Base-by-base conservation (phyloP, 2,888 invertebrate genomes). In the Adineta ricciae region DNA sequence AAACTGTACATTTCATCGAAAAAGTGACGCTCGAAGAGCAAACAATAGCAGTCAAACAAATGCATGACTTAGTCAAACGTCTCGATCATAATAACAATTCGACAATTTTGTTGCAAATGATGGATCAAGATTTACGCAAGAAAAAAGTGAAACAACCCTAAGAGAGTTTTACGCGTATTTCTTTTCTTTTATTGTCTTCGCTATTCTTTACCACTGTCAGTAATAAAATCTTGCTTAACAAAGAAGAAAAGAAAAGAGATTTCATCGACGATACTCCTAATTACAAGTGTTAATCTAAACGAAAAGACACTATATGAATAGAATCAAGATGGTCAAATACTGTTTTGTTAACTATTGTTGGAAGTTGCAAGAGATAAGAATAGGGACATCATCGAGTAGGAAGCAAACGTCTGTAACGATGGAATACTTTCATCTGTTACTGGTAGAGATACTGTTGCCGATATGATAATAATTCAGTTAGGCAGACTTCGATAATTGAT, bases 1-100 rank as follows among this genome's bases (percentile, higher is more conserved):
- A 38, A 78, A 78, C 78, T 41, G 78, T 78, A 41, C 78, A 78
- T 78, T 78, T 78, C 41, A 78, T 78, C 41, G 78, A 78, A 78
- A 41, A 24, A 41, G 41, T 24, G 16, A 78, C 41, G 78, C 41
- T 78, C n/a, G 78, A 41, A 78, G 78, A 78, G 41, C 78, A 78
- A 41, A 78, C 78, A n/a, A 41, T 7, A 41, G 78, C 78, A 24
- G 1, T 78, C 2, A 78, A 78, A 78, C n/a, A n/a, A 2, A 78
- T 78, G 41, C 9, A 41, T 78, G 78, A 78, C n/a, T 78, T 78
- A n/a, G n/a, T n/a, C 2, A 78, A 24, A 78, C 38, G 41, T 41
- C 38, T 78, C n/a, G 38, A 38, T 41, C 41, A 41, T 24, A 78
- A 78, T 38, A 41, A 78, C 1, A 41, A 78, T 78, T 7, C 41